These are phyloP conservation scores for Tipula unca DNA, from an alignment of 2,888 invertebrate species.

Conservation along the genomic window DNA sequence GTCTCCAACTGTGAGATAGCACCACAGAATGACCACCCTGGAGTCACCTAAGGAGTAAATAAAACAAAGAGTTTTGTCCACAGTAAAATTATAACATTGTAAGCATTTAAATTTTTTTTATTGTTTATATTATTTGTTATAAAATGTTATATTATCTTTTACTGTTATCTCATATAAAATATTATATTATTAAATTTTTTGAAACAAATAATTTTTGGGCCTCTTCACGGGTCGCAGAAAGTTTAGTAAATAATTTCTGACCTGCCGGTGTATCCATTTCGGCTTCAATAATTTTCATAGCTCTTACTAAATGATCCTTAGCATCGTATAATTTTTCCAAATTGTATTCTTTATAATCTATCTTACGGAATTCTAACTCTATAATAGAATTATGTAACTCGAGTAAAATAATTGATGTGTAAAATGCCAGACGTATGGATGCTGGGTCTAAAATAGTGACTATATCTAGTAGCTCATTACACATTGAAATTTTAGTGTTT, in stretches of 20 bases:
- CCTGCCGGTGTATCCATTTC: neutral
- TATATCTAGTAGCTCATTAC: slow-evolving; percentile 53
- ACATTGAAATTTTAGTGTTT: slow-evolving; percentile 57
- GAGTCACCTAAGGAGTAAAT: too few species aligned
- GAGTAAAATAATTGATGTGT: slow-evolving; percentile 66
- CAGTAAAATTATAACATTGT: too few species aligned
- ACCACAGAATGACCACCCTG: too few species aligned
- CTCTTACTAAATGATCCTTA: neutral
- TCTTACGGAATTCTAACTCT: slow-evolving; percentile 34
- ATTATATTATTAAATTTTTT: neutral
- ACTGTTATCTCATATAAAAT: neutral
- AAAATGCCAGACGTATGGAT: slow-evolving; percentile 64
- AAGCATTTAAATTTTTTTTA: too few species aligned
- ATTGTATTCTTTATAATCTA: neutral
- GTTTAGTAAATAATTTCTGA: neutral
- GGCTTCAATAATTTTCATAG: neutral
- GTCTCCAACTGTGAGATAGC: too few species aligned
- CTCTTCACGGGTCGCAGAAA: neutral
- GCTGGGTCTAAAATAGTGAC: slow-evolving; percentile 62
- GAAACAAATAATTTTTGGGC: neutral
- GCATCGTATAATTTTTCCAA: neutral
- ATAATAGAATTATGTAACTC: slow-evolving; percentile 56
- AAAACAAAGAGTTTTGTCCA: too few species aligned
- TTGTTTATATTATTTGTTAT: too few species aligned
- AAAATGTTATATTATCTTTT: too few species aligned